Conservation (phyloP, 1,140 invertebrate genomes). For the Lasioglossum baleicum region DNA sequence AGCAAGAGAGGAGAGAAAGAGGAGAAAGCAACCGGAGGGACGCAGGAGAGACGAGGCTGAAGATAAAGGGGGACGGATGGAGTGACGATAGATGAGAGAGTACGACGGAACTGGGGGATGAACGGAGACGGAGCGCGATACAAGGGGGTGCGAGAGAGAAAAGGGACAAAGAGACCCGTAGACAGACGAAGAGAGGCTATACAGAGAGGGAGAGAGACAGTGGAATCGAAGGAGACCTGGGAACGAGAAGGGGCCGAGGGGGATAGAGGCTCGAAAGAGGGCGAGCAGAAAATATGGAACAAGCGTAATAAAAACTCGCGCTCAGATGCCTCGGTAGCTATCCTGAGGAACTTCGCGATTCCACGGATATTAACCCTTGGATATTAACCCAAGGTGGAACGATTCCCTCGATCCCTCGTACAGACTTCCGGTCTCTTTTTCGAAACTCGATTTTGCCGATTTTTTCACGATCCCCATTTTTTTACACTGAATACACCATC, state of each 20-base stretch:
- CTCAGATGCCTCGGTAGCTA: neutral
- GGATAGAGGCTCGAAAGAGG: conserved; percentile 14
- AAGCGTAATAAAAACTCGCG: conserved; percentile 61
- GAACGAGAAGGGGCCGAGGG: neutral
- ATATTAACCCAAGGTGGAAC: too few relatives aligned
- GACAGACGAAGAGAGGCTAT: conserved; percentile 8
- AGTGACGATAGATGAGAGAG: conserved; percentile 38
- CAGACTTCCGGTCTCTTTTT: too few relatives aligned
- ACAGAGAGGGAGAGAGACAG: neutral
- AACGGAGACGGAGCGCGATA: conserved; percentile 41
- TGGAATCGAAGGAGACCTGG: neutral
- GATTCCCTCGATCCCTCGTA: too few relatives aligned
- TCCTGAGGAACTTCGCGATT: conserved; percentile 15
- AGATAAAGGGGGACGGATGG: conserved; percentile 39
- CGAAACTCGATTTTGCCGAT: too few relatives aligned
- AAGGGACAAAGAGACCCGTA: neutral
- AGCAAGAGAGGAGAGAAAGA: neutral
- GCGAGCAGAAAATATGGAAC: conserved; percentile 60
- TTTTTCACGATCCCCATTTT: too few relatives aligned
- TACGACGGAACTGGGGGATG: conserved; percentile 41
- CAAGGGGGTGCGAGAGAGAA: neutral
- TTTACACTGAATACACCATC: too few relatives aligned
- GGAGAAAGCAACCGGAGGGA: neutral
- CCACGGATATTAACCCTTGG: conserved; percentile 37
- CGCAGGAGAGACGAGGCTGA: neutral